Evolutionary conservation across 2,888 invertebrate species (phyloP).

Genomic region (Pristionchus japonicus): DNA sequence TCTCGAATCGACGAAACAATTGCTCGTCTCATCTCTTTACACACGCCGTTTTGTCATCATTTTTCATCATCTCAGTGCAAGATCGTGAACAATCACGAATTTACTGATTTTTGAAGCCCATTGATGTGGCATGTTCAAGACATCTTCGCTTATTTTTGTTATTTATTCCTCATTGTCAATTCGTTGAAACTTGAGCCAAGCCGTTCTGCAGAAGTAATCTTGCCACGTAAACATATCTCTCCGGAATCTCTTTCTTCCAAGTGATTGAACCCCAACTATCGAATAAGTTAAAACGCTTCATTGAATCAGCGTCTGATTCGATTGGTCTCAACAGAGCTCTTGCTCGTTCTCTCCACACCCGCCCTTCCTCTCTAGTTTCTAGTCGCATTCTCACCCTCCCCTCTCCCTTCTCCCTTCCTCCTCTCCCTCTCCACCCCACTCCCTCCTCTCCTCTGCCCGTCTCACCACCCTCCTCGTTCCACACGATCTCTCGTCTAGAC

Average conservation of each 20-base stretch:
- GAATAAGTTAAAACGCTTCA: too few relatives aligned
- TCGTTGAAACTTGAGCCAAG: too few relatives aligned
- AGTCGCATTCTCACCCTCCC: not conserved
- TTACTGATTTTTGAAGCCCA: not conserved
- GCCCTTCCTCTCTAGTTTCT: conserved; percentile 49
- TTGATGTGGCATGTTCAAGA: too few relatives aligned
- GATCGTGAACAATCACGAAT: not conserved
- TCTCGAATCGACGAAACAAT: not conserved
- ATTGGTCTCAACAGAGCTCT: not conserved
- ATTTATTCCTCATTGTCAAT: too few relatives aligned
- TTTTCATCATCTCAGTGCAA: not conserved
- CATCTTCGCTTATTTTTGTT: too few relatives aligned
- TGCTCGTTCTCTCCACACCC: not conserved
- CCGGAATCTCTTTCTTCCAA: too few relatives aligned
- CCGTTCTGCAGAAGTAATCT: too few relatives aligned
- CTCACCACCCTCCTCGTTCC: not conserved
- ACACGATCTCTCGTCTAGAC: not conserved
- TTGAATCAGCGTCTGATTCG: too few relatives aligned
- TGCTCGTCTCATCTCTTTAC: not conserved
- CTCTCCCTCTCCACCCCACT: not conserved
- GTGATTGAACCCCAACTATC: too few relatives aligned
- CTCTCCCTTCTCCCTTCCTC: not conserved
- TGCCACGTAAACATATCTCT: too few relatives aligned
- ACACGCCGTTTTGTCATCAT: conserved; percentile 8
- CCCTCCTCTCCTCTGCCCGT: not conserved